Evolutionary conservation across 1,140 invertebrate species (phyloP), one percentile per base, ranked within the genome.

Genomic region (Prorops nasuta): DNA sequence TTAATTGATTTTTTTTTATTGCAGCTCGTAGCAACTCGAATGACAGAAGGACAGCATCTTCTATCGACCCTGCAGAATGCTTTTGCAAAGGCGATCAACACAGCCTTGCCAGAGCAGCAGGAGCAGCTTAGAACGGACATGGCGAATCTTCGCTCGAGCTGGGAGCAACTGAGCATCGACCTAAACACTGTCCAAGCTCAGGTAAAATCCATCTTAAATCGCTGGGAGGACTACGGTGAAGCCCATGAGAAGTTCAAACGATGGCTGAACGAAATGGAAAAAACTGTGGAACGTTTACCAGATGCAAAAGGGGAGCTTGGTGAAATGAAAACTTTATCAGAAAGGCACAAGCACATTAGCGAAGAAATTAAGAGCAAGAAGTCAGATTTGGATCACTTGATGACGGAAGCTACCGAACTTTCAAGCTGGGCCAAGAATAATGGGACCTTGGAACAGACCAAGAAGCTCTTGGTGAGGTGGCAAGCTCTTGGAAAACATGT

Each of bases 271-370:
- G 83, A 84, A 36, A 86, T 82, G 0, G 86, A 88, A 70, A 77
- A 81, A 37, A 77, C 76, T 18, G 64, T 93, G 0, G 79, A 84
- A 47, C 78, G 80, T 41, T 76, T 83, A 12, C 81, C 85, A 0
- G 79, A 86, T 36, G 88, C 86, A 1, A 88, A 86, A 63, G 90
- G 89, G 21, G 91, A 94, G 76, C 74, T 94, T 4, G 87, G 90
- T 40, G 92, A 94, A 77, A 94, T 95, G 86, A 94, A 92, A 72
- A 94, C 91, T 0, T 78, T 91, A 16, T 76, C 93, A 1, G 94
- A 96, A 67, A 85, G 90, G 64, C 93, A 87, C 53, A 91, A 87
- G 63, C 84, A 90, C 47, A 80, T 90, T 16, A 81, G 85, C 56
- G 83, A 86, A 39, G 89, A 92, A 76, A 86, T 94, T 8, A 78